Percentiles rank a stretch among this genome's conserved stretches.
phyloP scores from a whole-genome alignment of 2,797 vertebrate genomes.

The Atherinosoma microstoma region DNA sequence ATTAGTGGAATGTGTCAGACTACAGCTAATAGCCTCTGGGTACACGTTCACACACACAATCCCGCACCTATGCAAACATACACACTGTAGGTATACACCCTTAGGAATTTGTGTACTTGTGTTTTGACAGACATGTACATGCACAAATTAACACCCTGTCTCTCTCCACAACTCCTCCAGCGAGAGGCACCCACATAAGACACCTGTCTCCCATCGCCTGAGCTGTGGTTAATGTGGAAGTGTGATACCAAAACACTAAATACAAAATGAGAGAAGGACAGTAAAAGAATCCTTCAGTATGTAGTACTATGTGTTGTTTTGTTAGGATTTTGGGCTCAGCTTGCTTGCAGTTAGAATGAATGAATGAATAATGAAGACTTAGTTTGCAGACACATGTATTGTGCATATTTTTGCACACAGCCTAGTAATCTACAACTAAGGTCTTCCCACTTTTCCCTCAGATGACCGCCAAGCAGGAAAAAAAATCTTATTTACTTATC shows the following conservation, averaged over 20 bases:
- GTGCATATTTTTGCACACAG: slow-evolving; percentile 35
- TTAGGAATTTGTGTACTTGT: slow-evolving; percentile 23
- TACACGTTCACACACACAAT: slow-evolving; percentile 30
- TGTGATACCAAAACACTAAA: slow-evolving; percentile 23
- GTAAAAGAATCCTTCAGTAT: slow-evolving; percentile 12
- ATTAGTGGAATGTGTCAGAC: slow-evolving; percentile 64
- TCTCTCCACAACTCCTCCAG: slow-evolving; percentile 41
- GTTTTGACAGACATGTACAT: slow-evolving; percentile 43
- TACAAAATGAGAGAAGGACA: slow-evolving; percentile 6
- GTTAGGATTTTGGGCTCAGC: slow-evolving; percentile 14
- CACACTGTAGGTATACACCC: slow-evolving; percentile 21
- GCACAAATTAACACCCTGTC: slow-evolving; percentile 53
- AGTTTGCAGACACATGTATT: slow-evolving; percentile 44
- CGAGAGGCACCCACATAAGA: slow-evolving; percentile 32
- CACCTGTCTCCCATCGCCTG: slow-evolving; percentile 30
- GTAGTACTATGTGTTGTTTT: slow-evolving; percentile 12
- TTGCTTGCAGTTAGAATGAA: slow-evolving; percentile 30
- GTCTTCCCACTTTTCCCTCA: slow-evolving; percentile 4
- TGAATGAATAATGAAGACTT: slow-evolving; percentile 45
- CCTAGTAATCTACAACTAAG: slow-evolving; percentile 13
- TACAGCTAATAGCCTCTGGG: slow-evolving; percentile 59
- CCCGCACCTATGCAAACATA: slow-evolving; percentile 7
- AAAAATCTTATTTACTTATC: slow-evolving; percentile 38
- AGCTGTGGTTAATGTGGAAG: slow-evolving; percentile 28
- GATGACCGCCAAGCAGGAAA: slow-evolving; percentile 24